Conservation (phyloP, 2,797 vertebrate genomes). For the Acipenser transmontanus region DNA sequence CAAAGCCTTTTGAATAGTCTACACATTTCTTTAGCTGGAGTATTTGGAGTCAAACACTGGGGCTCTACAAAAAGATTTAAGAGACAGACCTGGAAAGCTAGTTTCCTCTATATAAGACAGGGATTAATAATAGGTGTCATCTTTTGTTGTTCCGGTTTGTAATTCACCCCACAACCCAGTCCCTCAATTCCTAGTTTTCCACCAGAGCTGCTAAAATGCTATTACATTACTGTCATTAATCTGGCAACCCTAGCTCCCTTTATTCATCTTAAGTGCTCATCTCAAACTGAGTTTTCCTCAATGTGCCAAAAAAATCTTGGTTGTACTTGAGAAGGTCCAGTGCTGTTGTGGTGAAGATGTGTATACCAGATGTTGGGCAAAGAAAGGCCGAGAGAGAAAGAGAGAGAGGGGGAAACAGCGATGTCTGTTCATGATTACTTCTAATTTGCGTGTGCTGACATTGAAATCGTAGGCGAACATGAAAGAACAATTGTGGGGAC, state of each 20-base stretch:
- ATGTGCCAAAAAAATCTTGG: neutral
- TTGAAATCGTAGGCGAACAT: constrained; percentile 63
- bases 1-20: too few relatives aligned
- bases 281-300: constrained; percentile 11
- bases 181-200: too few relatives aligned
- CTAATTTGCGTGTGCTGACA: constrained; percentile 65
- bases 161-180: too few relatives aligned
- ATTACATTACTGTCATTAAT: neutral
- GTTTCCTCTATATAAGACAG: too few relatives aligned
- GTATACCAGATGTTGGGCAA: constrained; percentile 79
- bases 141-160: too few relatives aligned
- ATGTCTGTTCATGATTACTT: constrained; percentile 83
- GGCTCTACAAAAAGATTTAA: too few relatives aligned
- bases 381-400: constrained; percentile 30
- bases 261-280: constrained; percentile 17
- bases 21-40: too few relatives aligned
- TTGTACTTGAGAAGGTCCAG: constrained; percentile 36
- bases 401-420: constrained; percentile 33
- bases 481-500: constrained; percentile 57
- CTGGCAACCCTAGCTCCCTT: neutral
- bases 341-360: constrained; percentile 44
- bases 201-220: too few relatives aligned
- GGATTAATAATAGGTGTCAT: too few relatives aligned
- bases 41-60: too few relatives aligned
- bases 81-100: too few relatives aligned